Evolutionary conservation across 1,140 invertebrate genomes (phyloP).

Genomic region (Anthonomus grandis): DNA sequence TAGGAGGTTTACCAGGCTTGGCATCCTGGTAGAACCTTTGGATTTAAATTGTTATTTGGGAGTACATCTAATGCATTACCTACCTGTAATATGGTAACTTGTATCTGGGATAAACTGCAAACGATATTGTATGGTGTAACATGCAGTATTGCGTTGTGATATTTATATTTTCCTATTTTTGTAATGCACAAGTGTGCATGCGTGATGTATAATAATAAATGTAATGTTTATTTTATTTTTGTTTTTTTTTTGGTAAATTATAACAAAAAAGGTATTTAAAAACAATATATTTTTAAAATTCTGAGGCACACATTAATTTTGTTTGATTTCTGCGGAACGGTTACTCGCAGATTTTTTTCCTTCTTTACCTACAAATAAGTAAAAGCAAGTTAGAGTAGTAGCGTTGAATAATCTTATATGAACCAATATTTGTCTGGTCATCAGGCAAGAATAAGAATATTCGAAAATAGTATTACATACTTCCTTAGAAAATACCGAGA

Average conservation of each 20-base stretch:
- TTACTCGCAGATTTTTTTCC: background rate
- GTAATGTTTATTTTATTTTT: no score
- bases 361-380: no score
- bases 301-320: background rate
- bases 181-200: background rate
- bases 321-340: background rate
- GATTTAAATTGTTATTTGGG: background rate
- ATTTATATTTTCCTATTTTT: conserved; percentile 13
- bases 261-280: background rate
- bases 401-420: no score
- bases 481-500: no score
- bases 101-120: conserved; percentile 23
- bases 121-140: conserved; percentile 27
- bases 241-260: background rate
- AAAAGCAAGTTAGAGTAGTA: no score
- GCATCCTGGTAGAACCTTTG: background rate
- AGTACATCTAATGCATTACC: background rate
- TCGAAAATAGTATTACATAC: no score
- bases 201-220: no score
- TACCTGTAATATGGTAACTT: background rate
- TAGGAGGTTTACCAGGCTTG: background rate
- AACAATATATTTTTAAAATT: background rate
- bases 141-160: conserved; percentile 31
- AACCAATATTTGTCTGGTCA: no score
- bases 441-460: no score